A percentile compares a stretch with the other conserved stretches of the same genome.
Conservation (phyloP, 2,113 vertebrate species). For the Conger conger region DNA sequence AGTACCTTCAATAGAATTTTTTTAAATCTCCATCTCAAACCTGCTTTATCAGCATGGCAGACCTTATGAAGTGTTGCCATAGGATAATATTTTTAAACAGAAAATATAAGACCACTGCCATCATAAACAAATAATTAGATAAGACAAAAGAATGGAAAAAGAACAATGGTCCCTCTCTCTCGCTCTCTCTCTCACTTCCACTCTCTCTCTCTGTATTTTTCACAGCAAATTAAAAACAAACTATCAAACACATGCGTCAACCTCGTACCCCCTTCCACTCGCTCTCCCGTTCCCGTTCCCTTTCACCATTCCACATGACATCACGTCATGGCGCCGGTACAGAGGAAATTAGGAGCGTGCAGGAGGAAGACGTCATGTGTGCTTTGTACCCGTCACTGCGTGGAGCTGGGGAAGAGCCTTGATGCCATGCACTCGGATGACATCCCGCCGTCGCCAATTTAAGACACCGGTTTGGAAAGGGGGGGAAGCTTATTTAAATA, state of each 20-base stretch:
- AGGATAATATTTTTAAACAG: too few relatives aligned
- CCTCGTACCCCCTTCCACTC: background rate
- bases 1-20: too few relatives aligned
- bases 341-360: background rate
- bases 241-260: background rate
- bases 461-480: background rate
- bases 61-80: too few relatives aligned
- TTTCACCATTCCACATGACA: background rate
- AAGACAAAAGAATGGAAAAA: too few relatives aligned
- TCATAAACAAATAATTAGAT: too few relatives aligned
- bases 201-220: background rate
- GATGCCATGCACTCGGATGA: background rate
- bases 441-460: background rate
- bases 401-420: background rate
- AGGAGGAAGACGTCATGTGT: background rate
- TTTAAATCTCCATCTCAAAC: too few relatives aligned
- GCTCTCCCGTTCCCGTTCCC: background rate
- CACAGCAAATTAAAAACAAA: background rate
- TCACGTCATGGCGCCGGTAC: background rate
- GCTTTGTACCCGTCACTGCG: background rate
- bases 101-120: too few relatives aligned
- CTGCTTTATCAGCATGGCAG: too few relatives aligned
- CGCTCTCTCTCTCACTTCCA: too few relatives aligned
- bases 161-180: background rate
- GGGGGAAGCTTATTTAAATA: constrained; percentile 3